Conservation (phyloP, 2,888 invertebrate genomes). For the Autographa gamma region DNA sequence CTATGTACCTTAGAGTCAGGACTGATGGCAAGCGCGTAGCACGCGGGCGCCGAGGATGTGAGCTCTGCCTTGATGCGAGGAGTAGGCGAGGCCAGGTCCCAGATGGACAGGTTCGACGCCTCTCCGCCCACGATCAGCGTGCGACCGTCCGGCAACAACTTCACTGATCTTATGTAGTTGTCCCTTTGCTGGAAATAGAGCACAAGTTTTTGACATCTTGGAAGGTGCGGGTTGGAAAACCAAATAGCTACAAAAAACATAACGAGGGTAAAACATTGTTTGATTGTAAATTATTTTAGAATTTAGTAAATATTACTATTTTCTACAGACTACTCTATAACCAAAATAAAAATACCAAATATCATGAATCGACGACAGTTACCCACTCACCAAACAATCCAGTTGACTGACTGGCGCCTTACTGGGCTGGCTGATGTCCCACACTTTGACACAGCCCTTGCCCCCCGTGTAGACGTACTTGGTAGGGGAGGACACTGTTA, state of each 20-base stretch:
- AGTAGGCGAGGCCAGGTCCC: conserved; percentile 97
- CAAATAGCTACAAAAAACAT: conserved; percentile 5
- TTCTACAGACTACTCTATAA: conserved; percentile 11
- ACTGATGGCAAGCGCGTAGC: conserved; percentile 98
- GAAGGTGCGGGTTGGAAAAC: background rate
- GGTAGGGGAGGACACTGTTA: conserved; percentile 97
- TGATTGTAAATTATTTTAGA: conserved; percentile 29
- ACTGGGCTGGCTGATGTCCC: conserved; percentile 97
- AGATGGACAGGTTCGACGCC: conserved; percentile 97
- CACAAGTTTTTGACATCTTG: conserved; percentile 16
- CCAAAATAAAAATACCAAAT: conserved; percentile 55
- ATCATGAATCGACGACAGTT: conserved; percentile 78
- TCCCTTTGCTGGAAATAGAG: conserved; percentile 92
- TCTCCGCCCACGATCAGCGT: conserved; percentile 99
- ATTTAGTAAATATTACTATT: conserved; percentile 23
- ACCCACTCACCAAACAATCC: conserved; percentile 94
- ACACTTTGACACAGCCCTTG: conserved; percentile 99
- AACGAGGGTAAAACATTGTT: background rate
- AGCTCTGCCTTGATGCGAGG: conserved; percentile 97
- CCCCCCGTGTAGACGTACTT: conserved; percentile 98
- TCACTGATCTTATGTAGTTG: conserved; percentile 98
- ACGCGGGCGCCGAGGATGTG: conserved; percentile 97
- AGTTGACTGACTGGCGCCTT: conserved; percentile 97
- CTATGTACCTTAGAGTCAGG: conserved; percentile 94
- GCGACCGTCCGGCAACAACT: conserved; percentile 96